Evolutionary conservation across 1,140 invertebrate genomes (phyloP).

Genomic region (Sesamia nonagrioides): DNA sequence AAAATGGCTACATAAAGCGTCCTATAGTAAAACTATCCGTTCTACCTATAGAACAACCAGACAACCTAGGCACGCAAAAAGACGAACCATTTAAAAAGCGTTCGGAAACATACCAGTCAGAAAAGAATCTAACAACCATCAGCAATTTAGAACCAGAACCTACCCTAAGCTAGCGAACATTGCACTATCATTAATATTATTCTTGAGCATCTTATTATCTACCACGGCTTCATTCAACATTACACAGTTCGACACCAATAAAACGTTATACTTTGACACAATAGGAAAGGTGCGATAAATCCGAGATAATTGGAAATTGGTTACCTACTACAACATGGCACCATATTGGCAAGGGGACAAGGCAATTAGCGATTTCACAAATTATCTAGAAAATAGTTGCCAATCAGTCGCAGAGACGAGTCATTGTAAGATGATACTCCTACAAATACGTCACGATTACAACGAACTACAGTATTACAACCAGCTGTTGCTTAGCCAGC

Average conservation of each 20-base stretch:
- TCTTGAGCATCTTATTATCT: too few species aligned
- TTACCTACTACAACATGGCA: slow-evolving; percentile 30
- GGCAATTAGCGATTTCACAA: too few species aligned
- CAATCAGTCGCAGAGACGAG: not conserved
- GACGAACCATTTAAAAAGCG: not conserved
- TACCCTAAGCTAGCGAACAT: not conserved
- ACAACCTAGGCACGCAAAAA: not conserved
- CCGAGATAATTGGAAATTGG: not conserved
- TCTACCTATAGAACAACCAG: not conserved
- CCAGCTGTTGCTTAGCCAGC: too few species aligned
- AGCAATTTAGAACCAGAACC: not conserved
- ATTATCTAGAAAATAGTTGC: not conserved
- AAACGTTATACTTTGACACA: not conserved
- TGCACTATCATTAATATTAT: not conserved
- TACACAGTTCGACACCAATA: too few species aligned
- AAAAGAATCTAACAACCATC: not conserved
- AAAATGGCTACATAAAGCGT: slow-evolving; percentile 40
- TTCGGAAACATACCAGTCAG: not conserved
- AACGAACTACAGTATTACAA: slow-evolving; percentile 16
- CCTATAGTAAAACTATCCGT: slow-evolving; percentile 34
- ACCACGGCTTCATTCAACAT: too few species aligned
- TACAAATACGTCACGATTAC: slow-evolving; percentile 10
- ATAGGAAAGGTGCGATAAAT: not conserved
- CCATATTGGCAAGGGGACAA: slow-evolving; percentile 23
- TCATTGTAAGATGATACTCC: too few species aligned